phyloP scores from a whole-genome alignment of 2,888 invertebrate species.

The Caenorhabditis sinica region DNA sequence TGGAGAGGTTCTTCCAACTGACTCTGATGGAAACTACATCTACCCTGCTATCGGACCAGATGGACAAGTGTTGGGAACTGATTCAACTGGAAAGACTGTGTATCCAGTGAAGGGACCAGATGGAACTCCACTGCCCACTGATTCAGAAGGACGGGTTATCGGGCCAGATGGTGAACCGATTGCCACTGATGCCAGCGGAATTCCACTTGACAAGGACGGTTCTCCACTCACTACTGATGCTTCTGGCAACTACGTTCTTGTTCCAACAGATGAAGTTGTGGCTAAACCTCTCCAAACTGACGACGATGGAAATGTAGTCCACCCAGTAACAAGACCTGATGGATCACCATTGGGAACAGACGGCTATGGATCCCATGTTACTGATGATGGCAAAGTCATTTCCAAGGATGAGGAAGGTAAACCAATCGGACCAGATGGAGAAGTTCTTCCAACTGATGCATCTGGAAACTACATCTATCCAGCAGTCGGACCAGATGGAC shows the following conservation, averaged over 20 bases:
- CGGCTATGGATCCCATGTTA: slow-evolving; percentile 55
- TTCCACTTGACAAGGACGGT: slow-evolving; percentile 6
- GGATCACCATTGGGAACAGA: slow-evolving; percentile 66
- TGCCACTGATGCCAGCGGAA: slow-evolving; percentile 21
- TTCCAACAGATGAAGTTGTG: slow-evolving; percentile 23
- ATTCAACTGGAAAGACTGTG: slow-evolving; percentile 56
- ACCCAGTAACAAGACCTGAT: slow-evolving; percentile 63
- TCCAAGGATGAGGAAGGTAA: slow-evolving; percentile 70
- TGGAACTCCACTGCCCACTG: slow-evolving; percentile 57
- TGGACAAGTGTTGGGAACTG: slow-evolving; percentile 43
- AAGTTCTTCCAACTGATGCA: slow-evolving; percentile 2
- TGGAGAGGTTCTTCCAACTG: slow-evolving; percentile 67
- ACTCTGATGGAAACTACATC: slow-evolving; percentile 35
- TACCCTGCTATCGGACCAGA: slow-evolving; percentile 54
- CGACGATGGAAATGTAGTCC: slow-evolving; percentile 51
- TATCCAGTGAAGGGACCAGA: slow-evolving; percentile 59
- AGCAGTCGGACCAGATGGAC: background rate
- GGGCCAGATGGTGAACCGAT: slow-evolving; percentile 64
- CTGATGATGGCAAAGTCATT: slow-evolving; percentile 60
- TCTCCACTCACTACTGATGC: slow-evolving; percentile 20
- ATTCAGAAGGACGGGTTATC: slow-evolving; percentile 45
- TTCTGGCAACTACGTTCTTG: slow-evolving; percentile 3
- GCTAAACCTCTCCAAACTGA: slow-evolving; percentile 63
- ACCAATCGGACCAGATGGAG: slow-evolving; percentile 65
- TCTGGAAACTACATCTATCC: slow-evolving; percentile 10